A percentile compares a stretch with the other conserved stretches of the same genome.
Evolutionary conservation across 2,113 vertebrate species (phyloP).

Genomic region (Pontoporia blainvillei): DNA sequence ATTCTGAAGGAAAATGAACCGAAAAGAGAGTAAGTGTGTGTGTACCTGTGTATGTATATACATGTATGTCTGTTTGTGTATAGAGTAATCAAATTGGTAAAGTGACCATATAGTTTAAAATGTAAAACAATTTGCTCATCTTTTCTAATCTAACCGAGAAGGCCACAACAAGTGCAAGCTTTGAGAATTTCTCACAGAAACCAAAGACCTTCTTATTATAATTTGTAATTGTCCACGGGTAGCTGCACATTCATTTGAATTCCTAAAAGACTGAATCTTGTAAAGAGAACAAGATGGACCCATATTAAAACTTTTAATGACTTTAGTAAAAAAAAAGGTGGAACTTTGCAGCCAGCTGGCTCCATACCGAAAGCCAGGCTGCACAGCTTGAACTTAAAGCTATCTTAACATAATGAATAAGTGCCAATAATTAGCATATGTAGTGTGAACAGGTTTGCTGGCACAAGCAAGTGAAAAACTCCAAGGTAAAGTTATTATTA

Average conservation of each 20-base stretch:
- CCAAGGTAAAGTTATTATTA: slow-evolving; percentile 99
- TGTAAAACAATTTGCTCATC: slow-evolving; percentile 61
- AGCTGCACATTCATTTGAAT: slow-evolving; percentile 72
- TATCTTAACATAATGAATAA: slow-evolving; percentile 99
- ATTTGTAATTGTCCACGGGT: slow-evolving; percentile 72
- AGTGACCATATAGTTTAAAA: slow-evolving; percentile 23
- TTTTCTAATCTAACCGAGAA: slow-evolving; percentile 10
- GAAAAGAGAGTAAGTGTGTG: neutral
- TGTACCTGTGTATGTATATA: neutral
- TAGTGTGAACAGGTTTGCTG: slow-evolving; percentile 99
- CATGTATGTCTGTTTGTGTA: neutral
- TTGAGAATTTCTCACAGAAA: slow-evolving; percentile 60
- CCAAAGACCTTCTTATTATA: slow-evolving; percentile 66
- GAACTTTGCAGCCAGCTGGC: slow-evolving; percentile 95
- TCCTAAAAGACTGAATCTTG: slow-evolving; percentile 80
- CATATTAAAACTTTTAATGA: slow-evolving; percentile 89
- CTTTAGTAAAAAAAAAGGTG: slow-evolving; percentile 91
- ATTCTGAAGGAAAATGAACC: neutral
- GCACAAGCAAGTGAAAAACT: slow-evolving; percentile 97
- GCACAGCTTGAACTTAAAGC: slow-evolving; percentile 99
- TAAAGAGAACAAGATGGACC: slow-evolving; percentile 83
- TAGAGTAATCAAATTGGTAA: neutral
- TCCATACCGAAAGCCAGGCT: slow-evolving; percentile 92
- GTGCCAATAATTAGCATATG: slow-evolving; percentile 99
- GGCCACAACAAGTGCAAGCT: slow-evolving; percentile 31